These are phyloP conservation scores for Todus mexicanus DNA, from an alignment of 2,797 vertebrate species.

Conservation along the genomic window DNA sequence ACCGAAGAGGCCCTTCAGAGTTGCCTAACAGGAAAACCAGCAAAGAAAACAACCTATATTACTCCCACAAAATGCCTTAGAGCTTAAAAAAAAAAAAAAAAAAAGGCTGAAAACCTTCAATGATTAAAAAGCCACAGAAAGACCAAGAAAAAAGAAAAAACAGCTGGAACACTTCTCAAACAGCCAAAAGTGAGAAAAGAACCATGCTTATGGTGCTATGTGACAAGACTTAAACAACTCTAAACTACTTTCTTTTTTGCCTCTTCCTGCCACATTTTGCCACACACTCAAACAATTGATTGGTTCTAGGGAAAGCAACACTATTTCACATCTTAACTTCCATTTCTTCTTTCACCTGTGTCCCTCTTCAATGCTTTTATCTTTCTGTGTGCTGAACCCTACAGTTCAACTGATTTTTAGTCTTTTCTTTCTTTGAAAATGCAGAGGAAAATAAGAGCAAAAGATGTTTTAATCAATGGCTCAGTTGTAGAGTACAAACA, in stretches of 20 bases:
- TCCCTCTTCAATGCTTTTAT: background rate
- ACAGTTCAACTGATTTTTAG: background rate
- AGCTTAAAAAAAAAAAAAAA: background rate
- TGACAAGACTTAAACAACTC: background rate
- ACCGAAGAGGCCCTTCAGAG: conserved; percentile 28
- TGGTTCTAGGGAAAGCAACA: background rate
- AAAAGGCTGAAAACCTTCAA: conserved; percentile 2
- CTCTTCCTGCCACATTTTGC: background rate
- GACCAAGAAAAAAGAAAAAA: conserved; percentile 21
- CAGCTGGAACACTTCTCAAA: background rate
- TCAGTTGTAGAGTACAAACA: background rate
- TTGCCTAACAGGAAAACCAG: conserved; percentile 60
- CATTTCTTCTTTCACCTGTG: background rate
- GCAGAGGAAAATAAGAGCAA: background rate
- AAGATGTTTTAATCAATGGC: background rate
- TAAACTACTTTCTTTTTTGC: background rate
- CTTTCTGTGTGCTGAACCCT: background rate
- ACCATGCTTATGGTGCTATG: background rate
- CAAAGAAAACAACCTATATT: conserved; percentile 48
- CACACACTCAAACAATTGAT: background rate
- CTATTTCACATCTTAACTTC: background rate
- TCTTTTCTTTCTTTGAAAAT: background rate
- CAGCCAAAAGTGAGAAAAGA: background rate
- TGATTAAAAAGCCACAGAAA: conserved; percentile 56
- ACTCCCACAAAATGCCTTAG: conserved; percentile 39